Percentiles rank a stretch among this genome's conserved stretches.
phyloP scores from a whole-genome alignment of 2,797 vertebrate genomes.

The Luscinia luscinia region DNA sequence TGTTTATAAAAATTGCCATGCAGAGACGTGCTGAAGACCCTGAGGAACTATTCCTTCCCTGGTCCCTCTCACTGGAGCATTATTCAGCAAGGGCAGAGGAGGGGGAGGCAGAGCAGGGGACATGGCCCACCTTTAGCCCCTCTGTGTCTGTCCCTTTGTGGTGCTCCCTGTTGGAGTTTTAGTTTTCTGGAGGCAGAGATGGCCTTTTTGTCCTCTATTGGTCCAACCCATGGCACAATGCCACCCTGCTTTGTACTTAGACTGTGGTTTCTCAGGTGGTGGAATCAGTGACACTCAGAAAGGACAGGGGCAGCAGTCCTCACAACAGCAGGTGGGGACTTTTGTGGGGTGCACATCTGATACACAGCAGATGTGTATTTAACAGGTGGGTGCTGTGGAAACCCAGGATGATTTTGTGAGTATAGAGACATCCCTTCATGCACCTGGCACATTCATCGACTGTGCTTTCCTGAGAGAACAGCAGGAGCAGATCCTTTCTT shows the following conservation, averaged over 20 bases:
- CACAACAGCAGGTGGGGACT: neutral
- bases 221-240: neutral
- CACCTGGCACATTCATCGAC: neutral
- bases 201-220: neutral
- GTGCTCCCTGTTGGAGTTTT: neutral
- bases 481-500: neutral
- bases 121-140: neutral
- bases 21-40: neutral
- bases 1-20: neutral
- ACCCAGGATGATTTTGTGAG: neutral
- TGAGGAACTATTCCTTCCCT: neutral
- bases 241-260: neutral
- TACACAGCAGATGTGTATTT: neutral
- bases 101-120: fast-evolving
- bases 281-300: neutral
- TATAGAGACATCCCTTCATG: neutral
- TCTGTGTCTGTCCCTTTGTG: neutral
- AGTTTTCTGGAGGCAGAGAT: neutral
- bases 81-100: neutral
- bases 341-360: neutral
- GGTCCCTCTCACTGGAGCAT: neutral
- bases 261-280: neutral
- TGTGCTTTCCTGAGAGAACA: neutral
- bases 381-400: fast-evolving
- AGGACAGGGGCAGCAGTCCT: neutral